These are phyloP conservation scores for Drosophila kepulauana DNA, from an alignment of 1,140 invertebrate species.

Conservation along the genomic window DNA sequence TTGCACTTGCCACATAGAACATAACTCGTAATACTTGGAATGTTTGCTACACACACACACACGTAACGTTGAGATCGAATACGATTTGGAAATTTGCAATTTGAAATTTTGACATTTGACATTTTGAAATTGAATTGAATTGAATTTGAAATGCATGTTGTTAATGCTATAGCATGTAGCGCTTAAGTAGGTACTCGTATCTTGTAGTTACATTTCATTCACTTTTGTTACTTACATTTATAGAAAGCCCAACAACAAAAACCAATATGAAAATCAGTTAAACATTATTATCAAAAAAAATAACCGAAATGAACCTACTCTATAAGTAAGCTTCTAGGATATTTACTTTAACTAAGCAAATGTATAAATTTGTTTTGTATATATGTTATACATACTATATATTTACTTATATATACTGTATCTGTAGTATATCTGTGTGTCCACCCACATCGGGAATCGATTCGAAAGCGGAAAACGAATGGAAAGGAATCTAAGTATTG, in stretches of 20 bases:
- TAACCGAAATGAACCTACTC: too few species aligned
- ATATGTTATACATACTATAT: constrained; percentile 1
- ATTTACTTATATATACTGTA: neutral
- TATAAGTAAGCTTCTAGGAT: constrained; percentile 35
- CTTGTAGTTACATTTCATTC: constrained; percentile 68
- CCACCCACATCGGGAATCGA: constrained; percentile 4
- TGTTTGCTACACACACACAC: constrained; percentile 5
- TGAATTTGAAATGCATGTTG: constrained; percentile 72
- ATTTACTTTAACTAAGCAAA: constrained; percentile 30
- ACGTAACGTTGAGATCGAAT: constrained; percentile 3
- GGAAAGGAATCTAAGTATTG: constrained; percentile 42
- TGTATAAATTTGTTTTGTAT: constrained; percentile 29
- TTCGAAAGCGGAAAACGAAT: constrained; percentile 12
- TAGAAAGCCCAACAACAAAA: constrained; percentile 49
- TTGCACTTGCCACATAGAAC: constrained; percentile 40
- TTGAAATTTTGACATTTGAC: constrained; percentile 14
- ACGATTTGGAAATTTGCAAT: neutral
- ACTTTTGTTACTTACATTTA: constrained; percentile 80
- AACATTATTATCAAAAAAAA: constrained; percentile 23
- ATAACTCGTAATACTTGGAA: constrained; percentile 20
- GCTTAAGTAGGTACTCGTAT: constrained; percentile 80
- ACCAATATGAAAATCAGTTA: neutral
- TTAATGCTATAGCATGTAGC: constrained; percentile 82
- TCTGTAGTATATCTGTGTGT: constrained; percentile 26
- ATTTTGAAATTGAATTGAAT: constrained; percentile 9